Evolutionary conservation across 2,888 invertebrate genomes (phyloP), one percentile per base, ranked within the genome.

Genomic region (Leucophenga maculata): DNA sequence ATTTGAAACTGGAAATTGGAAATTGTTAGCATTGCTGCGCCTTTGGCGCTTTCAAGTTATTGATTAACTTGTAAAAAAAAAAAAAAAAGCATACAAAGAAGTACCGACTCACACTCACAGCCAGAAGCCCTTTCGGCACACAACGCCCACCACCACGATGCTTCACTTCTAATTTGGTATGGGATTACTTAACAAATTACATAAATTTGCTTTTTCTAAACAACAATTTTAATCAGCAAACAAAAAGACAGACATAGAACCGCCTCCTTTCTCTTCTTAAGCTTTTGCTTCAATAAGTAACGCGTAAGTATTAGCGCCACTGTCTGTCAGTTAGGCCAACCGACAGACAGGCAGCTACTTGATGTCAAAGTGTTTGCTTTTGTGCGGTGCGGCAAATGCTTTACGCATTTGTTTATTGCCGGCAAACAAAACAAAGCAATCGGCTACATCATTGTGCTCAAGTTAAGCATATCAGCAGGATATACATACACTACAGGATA

Each of bases 131-230:
- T 16, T 64, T 65, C 39, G 65, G 62, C 8, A 9, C 11, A 6
- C 8, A 11, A 39, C 39, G 39, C 39, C 39, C 11, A 39, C n/a
- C n/a, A n/a, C n/a, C n/a, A n/a, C n/a, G n/a, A n/a, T n/a, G n/a
- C 39, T 39, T 11, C 39, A 39, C 6, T 39, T 39, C 57, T 44
- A 52, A 68, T 14, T 26, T 68, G 62, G 62, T 20, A 18, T 22
- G 52, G 52, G 44, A 78, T 80, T 83, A 82, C 84, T 83, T 80
- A 80, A 80, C 84, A 80, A 80, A 80, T 80, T 80, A 83, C 80
- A 83, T 82, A 80, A 83, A 80, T 82, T 80, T 83, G 80, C 84
- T 80, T 82, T 82, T 74, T 78, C 82, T 72, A 75, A 75, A 67
- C 72, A 70, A 70, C 66, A 69, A 69, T 59, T 62, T 68, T 60